Evolutionary conservation across 2,888 invertebrate genomes (phyloP), one percentile per base, ranked within the genome.

Genomic region (Rhorus exstirpatorius): DNA sequence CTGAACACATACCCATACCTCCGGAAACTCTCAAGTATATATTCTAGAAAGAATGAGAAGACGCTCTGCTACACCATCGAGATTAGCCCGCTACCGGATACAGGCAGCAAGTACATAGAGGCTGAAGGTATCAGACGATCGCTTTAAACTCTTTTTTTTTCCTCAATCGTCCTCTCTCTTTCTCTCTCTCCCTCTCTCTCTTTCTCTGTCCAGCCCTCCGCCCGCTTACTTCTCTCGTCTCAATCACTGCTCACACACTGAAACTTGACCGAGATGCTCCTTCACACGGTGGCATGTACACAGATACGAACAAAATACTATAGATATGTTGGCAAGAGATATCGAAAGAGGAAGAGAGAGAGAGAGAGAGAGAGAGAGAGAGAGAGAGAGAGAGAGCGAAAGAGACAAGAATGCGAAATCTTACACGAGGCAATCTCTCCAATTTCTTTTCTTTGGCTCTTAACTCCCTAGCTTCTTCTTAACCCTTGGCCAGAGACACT

Each of bases 171-270:
- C 31, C 60, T 46, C 19, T 8, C 68, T 19, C 41, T 17, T n/a
- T 19, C 14, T n/a, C 41, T 41, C 51, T 17, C 51, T 19, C 7
- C 10, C 19, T 51, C 65, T 55, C 14, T n/a, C 72, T 12, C 53
- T 19, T 7, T 31, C 35, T 7, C 14, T 19, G 12, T 17, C 49
- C 8, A 14, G n/a, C 10, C 14, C 46, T 0, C 19, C n/a, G n/a
- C n/a, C n/a, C n/a, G n/a, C n/a, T n/a, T n/a, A n/a, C n/a, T 53
- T 31, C n/a, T 31, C 49, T 24, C 24, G 44, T 38, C 67, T 68
- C 67, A 60, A 68, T 76, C 76, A 68, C 46, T n/a, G 60, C 8
- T 2, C 60, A 12, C 41, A 17, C 58, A 58, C 67, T 60, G 44
- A 35, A 67, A 67, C 14, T 67, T 67, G 4, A 31, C 38, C 58